Percentiles rank a stretch among this genome's conserved stretches.
Conservation (phyloP, 1,140 invertebrate species). For the Drosophila malerkotliana region DNA sequence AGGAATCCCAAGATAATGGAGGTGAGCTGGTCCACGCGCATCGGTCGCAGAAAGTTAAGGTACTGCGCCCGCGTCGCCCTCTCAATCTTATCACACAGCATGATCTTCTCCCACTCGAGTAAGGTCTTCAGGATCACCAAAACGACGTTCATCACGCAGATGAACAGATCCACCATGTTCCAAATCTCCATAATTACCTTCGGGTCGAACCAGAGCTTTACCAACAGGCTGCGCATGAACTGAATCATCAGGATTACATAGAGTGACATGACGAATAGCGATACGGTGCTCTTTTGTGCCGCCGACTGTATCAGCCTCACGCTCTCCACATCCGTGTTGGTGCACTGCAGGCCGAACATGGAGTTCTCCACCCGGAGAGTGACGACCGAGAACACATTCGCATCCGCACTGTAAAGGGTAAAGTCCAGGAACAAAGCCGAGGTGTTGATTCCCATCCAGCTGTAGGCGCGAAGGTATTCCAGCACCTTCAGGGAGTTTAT, state of each 20-base stretch:
- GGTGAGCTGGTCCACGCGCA: conserved; percentile 4
- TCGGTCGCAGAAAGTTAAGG: conserved; percentile 37
- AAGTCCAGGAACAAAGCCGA: conserved; percentile 66
- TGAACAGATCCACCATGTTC: conserved; percentile 61
- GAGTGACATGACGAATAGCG: not conserved
- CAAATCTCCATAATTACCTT: conserved; percentile 22
- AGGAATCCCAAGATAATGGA: conserved; percentile 47
- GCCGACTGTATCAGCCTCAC: conserved; percentile 23
- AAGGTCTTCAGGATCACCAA: conserved; percentile 3
- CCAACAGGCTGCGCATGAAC: conserved; percentile 38
- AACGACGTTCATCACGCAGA: conserved; percentile 40
- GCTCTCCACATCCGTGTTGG: conserved; percentile 9
- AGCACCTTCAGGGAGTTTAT: conserved; percentile 43
- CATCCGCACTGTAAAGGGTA: conserved; percentile 62
- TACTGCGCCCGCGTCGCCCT: conserved; percentile 34
- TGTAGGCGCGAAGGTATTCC: conserved; percentile 23
- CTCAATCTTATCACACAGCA: conserved; percentile 21
- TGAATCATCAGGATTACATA: conserved; percentile 52
- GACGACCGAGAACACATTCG: conserved; percentile 46
- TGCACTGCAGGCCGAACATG: conserved; percentile 39
- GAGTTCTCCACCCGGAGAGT: conserved; percentile 55
- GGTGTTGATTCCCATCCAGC: conserved; percentile 51
- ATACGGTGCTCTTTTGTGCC: not conserved
- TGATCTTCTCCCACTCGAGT: conserved; percentile 4
- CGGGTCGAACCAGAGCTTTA: conserved; percentile 47